phyloP scores from a whole-genome alignment of 2,888 invertebrate species.

The Lagria hirta region DNA sequence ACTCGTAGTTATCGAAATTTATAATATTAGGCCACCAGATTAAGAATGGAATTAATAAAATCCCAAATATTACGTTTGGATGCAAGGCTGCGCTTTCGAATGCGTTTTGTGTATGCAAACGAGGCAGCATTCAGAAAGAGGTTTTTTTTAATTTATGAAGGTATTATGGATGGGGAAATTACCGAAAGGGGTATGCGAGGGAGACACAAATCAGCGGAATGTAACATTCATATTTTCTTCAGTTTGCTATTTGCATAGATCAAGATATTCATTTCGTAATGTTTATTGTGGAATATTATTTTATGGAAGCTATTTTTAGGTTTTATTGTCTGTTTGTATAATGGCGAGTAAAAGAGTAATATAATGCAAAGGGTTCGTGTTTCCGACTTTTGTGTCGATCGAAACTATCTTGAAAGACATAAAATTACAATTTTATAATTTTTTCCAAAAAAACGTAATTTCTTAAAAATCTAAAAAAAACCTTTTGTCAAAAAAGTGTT shows the following conservation, averaged over 20 bases:
- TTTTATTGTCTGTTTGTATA: constrained; percentile 26
- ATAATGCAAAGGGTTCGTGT: constrained; percentile 23
- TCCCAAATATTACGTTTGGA: constrained; percentile 11
- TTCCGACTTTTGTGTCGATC: constrained; percentile 13
- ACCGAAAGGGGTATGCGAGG: constrained; percentile 8
- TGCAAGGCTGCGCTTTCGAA: constrained; percentile 14
- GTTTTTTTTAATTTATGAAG: constrained; percentile 17
- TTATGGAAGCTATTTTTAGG: constrained; percentile 24
- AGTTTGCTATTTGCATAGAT: constrained; percentile 25
- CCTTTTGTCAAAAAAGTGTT: too few relatives aligned
- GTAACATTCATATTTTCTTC: constrained; percentile 18
- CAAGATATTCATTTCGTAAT: constrained; percentile 27
- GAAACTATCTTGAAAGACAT: too few relatives aligned
- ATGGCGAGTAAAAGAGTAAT: constrained; percentile 20
- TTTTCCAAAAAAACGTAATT: too few relatives aligned
- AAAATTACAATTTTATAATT: too few relatives aligned
- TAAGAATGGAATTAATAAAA: constrained; percentile 21
- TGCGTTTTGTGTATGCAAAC: too few relatives aligned
- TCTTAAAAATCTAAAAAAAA: too few relatives aligned
- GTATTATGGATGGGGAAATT: constrained; percentile 7
- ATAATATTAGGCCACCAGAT: constrained; percentile 22
- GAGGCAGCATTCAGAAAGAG: too few relatives aligned
- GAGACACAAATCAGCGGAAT: constrained; percentile 22
- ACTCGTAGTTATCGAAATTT: constrained; percentile 23
- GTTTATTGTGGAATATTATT: constrained; percentile 26